Percentiles rank a stretch among this genome's conserved stretches.
Evolutionary conservation across 2,113 vertebrate species (phyloP).

Genomic region (Talpa occidentalis): DNA sequence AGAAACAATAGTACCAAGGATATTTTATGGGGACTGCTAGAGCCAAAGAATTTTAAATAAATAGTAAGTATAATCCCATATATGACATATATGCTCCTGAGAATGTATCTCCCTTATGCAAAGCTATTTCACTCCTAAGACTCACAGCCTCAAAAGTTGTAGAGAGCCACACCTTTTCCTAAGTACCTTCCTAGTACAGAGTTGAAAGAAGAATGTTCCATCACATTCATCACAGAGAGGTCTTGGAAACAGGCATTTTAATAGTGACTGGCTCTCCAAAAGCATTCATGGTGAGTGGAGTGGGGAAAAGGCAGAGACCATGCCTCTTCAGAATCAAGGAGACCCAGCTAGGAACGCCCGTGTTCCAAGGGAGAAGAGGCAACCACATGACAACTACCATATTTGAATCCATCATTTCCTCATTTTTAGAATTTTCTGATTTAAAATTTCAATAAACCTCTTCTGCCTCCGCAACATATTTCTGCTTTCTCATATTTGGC

Average conservation of each 20-base stretch:
- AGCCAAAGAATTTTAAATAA: background rate
- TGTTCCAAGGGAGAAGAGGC: background rate
- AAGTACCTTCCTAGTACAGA: background rate
- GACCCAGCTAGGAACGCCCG: background rate
- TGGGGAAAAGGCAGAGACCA: background rate
- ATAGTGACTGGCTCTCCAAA: background rate
- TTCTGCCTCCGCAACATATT: conserved; percentile 66
- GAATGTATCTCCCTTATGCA: background rate
- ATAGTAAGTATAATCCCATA: background rate
- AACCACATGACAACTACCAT: background rate
- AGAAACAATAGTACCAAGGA: background rate
- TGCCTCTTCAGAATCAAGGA: background rate
- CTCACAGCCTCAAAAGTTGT: background rate
- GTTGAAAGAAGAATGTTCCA: background rate
- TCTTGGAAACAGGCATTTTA: background rate
- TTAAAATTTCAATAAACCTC: conserved; percentile 70
- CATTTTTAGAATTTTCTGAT: conserved; percentile 71
- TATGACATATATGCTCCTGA: background rate
- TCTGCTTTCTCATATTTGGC: conserved; percentile 61
- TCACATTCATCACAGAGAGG: background rate
- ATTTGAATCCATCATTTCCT: conserved; percentile 27
- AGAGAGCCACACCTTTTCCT: background rate
- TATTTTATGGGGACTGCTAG: background rate
- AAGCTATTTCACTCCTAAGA: background rate
- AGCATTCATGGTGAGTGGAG: background rate